Base-by-base conservation (phyloP, 1,140 invertebrate genomes). In the Drosophila repleta region DNA sequence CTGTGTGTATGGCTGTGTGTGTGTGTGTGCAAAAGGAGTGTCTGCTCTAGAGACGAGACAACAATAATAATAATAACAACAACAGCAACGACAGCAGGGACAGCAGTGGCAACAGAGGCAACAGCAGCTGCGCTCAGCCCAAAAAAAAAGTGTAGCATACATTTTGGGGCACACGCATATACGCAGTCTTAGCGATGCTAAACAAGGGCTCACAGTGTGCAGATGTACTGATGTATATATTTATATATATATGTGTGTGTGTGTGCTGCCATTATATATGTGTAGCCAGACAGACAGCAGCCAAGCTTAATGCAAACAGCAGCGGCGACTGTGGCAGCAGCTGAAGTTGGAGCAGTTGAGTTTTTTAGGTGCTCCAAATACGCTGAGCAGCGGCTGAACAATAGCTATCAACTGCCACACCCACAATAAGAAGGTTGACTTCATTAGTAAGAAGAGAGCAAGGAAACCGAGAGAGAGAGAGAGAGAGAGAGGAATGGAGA, bases 1-100 rank as follows among this genome's bases (percentile, higher is more conserved):
- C 3, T 37, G 17, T 70, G 46, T 61, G 1, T 60, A 4, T 74
- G 8, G 53, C 24, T 74, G 45, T 53, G 56, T 78, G 55, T 74
- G 58, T 66, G 52, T 71, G 56, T 46, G 78, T 83, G 49, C 74
- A 83, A 89, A 77, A 88, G 84, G 79, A 88, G 83, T 89, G 83
- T 88, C 83, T 89, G 82, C 68, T 72, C 62, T 75, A 75, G 73
- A 75, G 73, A 72, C 72, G 55, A 70, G 70, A 52, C 53, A 58
- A 61, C 68, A 75, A 76, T 75, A 80, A 64, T 64, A 82, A 74
- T 55, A 72, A 70, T 55, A 46, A 49, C 49, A 46, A 43, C 51
- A 62, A 26, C 49, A 74, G 55, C 37, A 53, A 56, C 41, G 41
- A 46, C 49, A 35, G 18, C 24, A 71, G 21, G 35, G 41, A 46